Conservation (phyloP, 2,888 invertebrate species). For the Netelia virgata region DNA sequence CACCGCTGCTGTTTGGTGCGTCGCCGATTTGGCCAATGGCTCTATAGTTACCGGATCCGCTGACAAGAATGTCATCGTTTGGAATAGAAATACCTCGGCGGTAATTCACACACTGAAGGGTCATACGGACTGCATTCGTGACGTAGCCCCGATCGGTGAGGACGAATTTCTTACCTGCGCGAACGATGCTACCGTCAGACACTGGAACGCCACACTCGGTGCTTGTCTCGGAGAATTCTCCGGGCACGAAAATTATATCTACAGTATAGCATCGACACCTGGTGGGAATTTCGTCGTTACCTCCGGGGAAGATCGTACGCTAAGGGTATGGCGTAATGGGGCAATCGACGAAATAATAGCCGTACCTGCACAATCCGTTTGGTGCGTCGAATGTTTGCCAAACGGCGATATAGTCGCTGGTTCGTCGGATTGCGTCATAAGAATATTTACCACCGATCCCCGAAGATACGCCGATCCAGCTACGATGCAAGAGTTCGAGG, state of each 20-base stretch:
- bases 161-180: slow-evolving; percentile 94
- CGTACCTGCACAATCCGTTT: slow-evolving; percentile 95
- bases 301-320: slow-evolving; percentile 95
- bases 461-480: slow-evolving; percentile 89
- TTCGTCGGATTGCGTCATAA: slow-evolving; percentile 90
- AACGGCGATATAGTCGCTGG: slow-evolving; percentile 97
- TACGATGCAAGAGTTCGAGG: slow-evolving; percentile 89
- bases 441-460: slow-evolving; percentile 93
- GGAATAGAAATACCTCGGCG: slow-evolving; percentile 89
- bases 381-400: slow-evolving; percentile 92
- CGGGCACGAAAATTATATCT: slow-evolving; percentile 96
- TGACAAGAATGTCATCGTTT: slow-evolving; percentile 95
- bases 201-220: slow-evolving; percentile 92
- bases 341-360: slow-evolving; percentile 89
- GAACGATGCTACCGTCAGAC: slow-evolving; percentile 95
- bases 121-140: slow-evolving; percentile 97
- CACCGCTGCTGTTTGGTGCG: slow-evolving; percentile 95
- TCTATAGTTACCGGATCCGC: slow-evolving; percentile 95
- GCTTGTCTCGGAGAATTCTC: slow-evolving; percentile 91
- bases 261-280: slow-evolving; percentile 85
- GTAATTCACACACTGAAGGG: slow-evolving; percentile 86
- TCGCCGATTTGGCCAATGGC: slow-evolving; percentile 86
- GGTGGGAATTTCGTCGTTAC: slow-evolving; percentile 90
- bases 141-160: slow-evolving; percentile 89
- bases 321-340: slow-evolving; percentile 92